phyloP scores from a whole-genome alignment of 2,888 invertebrate species.

The Aphodius granarius region DNA sequence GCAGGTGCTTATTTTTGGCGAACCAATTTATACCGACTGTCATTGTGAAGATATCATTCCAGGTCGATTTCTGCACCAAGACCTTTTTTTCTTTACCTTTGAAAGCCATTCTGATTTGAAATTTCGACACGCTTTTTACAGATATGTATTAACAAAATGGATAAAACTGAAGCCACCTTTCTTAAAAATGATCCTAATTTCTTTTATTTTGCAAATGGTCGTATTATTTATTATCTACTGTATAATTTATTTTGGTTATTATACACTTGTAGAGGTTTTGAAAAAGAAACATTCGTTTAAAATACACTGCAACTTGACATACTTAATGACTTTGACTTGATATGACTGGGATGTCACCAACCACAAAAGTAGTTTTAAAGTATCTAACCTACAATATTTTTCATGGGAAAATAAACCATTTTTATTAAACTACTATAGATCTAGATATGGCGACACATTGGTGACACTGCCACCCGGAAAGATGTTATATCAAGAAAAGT shows the following conservation, averaged over 20 bases:
- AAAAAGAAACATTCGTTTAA: too few relatives aligned
- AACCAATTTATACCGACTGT: constrained; percentile 11
- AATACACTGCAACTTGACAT: too few relatives aligned
- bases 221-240: not conserved
- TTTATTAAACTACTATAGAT: too few relatives aligned
- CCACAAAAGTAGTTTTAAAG: too few relatives aligned
- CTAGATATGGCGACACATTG: not conserved
- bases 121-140: not conserved
- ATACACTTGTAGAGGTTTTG: too few relatives aligned
- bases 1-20: constrained; percentile 10
- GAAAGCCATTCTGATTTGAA: not conserved
- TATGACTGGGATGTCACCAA: too few relatives aligned
- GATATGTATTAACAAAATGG: not conserved
- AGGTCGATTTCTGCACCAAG: not conserved
- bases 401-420: too few relatives aligned
- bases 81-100: not conserved
- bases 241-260: not conserved
- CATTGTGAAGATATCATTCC: not conserved
- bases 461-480: not conserved
- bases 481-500: too few relatives aligned
- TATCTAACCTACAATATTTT: too few relatives aligned
- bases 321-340: too few relatives aligned
- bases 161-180: not conserved
- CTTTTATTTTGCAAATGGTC: not conserved
- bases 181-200: not conserved